Evolutionary conservation across 2,888 invertebrate genomes (phyloP).

Genomic region (Trachelus tabidus): DNA sequence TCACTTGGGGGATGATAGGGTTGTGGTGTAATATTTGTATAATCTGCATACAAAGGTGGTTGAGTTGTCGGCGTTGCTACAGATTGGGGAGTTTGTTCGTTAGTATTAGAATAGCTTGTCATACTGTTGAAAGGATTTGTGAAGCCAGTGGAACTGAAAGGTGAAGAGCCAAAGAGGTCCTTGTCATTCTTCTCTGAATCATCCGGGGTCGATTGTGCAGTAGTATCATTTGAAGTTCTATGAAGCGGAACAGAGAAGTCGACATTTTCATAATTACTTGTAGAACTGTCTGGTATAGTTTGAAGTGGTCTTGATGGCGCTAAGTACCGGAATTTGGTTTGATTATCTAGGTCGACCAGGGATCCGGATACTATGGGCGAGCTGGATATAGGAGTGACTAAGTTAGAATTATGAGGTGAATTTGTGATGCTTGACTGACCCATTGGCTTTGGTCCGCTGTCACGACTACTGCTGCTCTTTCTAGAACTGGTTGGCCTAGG

Average conservation of each 20-base stretch:
- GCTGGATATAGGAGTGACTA: conserved; percentile 35
- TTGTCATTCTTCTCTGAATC: conserved; percentile 35
- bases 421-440: conserved; percentile 29
- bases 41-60: conserved; percentile 25
- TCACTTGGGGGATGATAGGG: conserved; percentile 20
- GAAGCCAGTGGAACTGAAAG: conserved; percentile 56
- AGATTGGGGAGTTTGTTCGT: conserved; percentile 4
- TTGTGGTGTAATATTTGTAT: conserved; percentile 17
- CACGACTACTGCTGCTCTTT: conserved; percentile 37
- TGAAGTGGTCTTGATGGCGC: not conserved
- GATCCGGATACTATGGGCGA: conserved; percentile 44
- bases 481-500: conserved; percentile 55
- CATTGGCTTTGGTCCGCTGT: conserved; percentile 29
- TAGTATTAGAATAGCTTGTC: conserved; percentile 16
- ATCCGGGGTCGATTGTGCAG: not conserved
- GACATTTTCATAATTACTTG: conserved; percentile 36
- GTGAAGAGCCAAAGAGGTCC: conserved; percentile 64
- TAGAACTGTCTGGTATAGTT: conserved; percentile 7
- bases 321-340: conserved; percentile 7
- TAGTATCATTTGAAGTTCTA: not conserved
- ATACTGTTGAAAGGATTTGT: conserved; percentile 56
- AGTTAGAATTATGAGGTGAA: conserved; percentile 37
- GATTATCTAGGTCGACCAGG: conserved; percentile 43
- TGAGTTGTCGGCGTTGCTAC: conserved; percentile 20
- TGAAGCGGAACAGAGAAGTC: conserved; percentile 24